These are phyloP conservation scores for Apistogramma diplotaenia DNA, from an alignment of 2,113 vertebrate genomes.

Conservation along the genomic window DNA sequence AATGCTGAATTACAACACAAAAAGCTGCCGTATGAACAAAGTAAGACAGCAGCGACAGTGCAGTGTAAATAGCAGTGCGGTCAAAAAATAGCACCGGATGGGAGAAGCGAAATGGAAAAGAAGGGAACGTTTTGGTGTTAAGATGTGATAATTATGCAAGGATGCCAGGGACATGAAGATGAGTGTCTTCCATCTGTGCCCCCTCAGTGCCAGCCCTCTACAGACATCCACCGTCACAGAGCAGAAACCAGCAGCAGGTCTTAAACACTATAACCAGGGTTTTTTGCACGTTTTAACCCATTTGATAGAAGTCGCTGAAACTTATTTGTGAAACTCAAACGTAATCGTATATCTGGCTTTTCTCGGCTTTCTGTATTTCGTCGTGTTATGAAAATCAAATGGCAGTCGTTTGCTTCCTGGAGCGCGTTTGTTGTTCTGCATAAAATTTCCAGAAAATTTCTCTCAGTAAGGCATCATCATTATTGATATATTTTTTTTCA, in stretches of 20 bases:
- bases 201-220: conserved; percentile 48
- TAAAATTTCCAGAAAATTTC: not conserved
- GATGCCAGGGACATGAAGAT: conserved; percentile 59
- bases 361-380: not conserved
- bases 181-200: conserved; percentile 66
- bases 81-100: conserved; percentile 29
- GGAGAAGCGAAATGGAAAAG: conserved; percentile 41
- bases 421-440: not conserved
- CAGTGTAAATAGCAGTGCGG: conserved; percentile 7
- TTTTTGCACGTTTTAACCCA: not conserved
- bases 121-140: conserved; percentile 33
- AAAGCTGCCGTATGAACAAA: conserved; percentile 18
- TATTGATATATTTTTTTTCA: not conserved
- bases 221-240: conserved; percentile 32
- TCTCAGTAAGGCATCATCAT: not conserved
- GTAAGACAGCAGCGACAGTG: not conserved
- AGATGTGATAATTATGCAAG: conserved; percentile 66
- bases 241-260: conserved; percentile 23
- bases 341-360: not conserved
- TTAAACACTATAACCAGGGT: not conserved
- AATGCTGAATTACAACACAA: conserved; percentile 1
- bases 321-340: not conserved
- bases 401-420: not conserved
- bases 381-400: not conserved
- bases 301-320: not conserved